Base-by-base conservation (phyloP, 2,113 vertebrate genomes). In the Platysteira castanea region DNA sequence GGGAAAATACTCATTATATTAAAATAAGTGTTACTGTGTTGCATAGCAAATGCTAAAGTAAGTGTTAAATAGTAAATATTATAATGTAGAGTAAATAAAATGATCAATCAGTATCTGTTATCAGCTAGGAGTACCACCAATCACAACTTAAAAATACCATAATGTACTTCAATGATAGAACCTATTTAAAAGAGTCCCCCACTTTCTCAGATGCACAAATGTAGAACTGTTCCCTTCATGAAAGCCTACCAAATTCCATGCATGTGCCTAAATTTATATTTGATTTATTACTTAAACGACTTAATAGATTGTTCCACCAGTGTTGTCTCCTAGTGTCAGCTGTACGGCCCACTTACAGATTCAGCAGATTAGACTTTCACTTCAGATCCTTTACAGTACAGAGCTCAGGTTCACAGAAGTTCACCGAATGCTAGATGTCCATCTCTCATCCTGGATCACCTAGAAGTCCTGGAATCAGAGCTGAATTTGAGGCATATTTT, bases 91-190 rank as follows among this genome's bases (percentile, higher is more conserved):
- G 13, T 18, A 60, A 60, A 82, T 21, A 26, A 84, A 95, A 42
- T 8, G 1, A 27, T 39, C 3, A 9, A 2, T 7, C 24, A 2
- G 5, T 30, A 30, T 13, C 8, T 77, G 15, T 22, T 60, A 70
- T 10, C 52, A 86, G 10, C 15, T 24, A 63, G 35, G n/a, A 67
- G 4, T 33, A 52, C 10, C 28, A 31, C 7, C 44, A 68, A 49
- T 9, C 27, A 31, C 35, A 64, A 52, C 9, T 37, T 41, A 3
- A 64, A 8, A 23, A 14, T 41, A 37, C 10, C 9, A 31, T 11
- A 13, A 33, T 5, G 4, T 31, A 33, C 28, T 65, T 84, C 27
- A 79, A 8, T 9, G 59, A 19, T 28, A 56, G 33, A 20, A 61
- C 16, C 17, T 20, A 3, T 41, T 67, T 61, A 27, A 77, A 33